Percentiles rank a stretch among this genome's conserved stretches.
These are phyloP conservation scores for Cyanoderma ruficeps DNA, from an alignment of 2,113 vertebrate genomes.

Conservation along the genomic window DNA sequence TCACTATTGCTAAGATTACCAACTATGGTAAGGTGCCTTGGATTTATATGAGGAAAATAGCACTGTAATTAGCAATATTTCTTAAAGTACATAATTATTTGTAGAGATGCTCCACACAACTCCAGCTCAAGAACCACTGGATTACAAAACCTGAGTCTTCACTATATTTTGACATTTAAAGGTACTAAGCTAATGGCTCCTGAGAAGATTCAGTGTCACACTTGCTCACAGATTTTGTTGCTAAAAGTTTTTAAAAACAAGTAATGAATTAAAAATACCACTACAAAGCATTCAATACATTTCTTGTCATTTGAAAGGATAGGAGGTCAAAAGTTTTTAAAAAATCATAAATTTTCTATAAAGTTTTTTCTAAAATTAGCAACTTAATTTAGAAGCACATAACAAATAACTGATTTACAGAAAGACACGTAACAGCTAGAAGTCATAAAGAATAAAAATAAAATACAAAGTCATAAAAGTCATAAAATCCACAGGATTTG, in stretches of 20 bases:
- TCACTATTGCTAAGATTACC: not conserved
- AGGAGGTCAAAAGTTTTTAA: not conserved
- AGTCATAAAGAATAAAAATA: not conserved
- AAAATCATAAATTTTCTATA: not conserved
- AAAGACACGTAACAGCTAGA: not conserved
- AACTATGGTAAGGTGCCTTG: not conserved
- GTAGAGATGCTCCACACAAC: not conserved
- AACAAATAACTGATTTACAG: not conserved
- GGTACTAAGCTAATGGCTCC: not conserved
- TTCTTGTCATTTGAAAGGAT: not conserved
- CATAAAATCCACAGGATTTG: rapidly evolving
- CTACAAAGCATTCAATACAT: not conserved
- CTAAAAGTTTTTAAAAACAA: not conserved
- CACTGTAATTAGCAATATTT: not conserved
- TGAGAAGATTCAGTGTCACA: not conserved
- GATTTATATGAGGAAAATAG: not conserved
- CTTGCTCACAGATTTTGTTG: not conserved
- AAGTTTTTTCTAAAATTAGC: not conserved
- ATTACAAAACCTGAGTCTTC: not conserved
- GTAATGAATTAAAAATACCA: not conserved
- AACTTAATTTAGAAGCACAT: not conserved
- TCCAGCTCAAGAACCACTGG: not conserved
- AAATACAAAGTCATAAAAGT: not conserved
- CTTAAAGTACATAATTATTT: not conserved
- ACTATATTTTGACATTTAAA: not conserved